phyloP scores from a whole-genome alignment of 1,140 invertebrate genomes.

The Pseudomyrmex concolor region DNA sequence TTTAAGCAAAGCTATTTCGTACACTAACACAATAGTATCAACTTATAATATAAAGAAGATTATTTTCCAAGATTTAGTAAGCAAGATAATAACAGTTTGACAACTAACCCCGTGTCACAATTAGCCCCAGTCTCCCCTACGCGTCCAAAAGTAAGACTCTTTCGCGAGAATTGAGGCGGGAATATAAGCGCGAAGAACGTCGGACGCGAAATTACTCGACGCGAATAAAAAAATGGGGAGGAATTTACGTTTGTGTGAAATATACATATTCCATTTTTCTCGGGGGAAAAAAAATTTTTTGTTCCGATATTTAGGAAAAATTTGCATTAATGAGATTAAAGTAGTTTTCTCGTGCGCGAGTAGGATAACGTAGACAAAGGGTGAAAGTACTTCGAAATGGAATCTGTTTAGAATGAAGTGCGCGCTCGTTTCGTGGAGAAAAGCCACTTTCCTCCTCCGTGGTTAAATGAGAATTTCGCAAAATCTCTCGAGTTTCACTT shows the following conservation, averaged over 20 bases:
- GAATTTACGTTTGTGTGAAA: background rate
- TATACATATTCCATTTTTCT: too few relatives aligned
- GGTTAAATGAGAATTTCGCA: constrained; percentile 43
- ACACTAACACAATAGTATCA: too few relatives aligned
- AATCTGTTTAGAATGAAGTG: constrained; percentile 25
- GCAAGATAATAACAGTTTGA: too few relatives aligned
- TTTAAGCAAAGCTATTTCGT: too few relatives aligned
- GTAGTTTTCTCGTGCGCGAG: background rate
- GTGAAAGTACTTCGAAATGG: constrained; percentile 24
- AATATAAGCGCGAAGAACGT: background rate
- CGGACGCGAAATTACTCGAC: background rate
- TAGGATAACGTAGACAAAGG: constrained; percentile 4
- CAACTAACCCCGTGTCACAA: too few relatives aligned
- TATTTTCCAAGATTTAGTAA: too few relatives aligned
- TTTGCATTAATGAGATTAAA: constrained; percentile 12
- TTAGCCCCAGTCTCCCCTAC: too few relatives aligned
- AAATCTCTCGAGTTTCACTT: constrained; percentile 42
- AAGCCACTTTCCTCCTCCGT: background rate
- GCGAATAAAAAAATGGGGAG: too few relatives aligned
- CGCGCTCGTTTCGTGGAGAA: background rate
- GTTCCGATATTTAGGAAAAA: background rate
- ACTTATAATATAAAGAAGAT: too few relatives aligned
- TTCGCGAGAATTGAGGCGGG: background rate
- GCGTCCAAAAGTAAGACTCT: too few relatives aligned
- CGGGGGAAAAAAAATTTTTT: constrained; percentile 10